phyloP scores from a whole-genome alignment of 2,888 invertebrate species.

The Oxystoma pomonae region DNA sequence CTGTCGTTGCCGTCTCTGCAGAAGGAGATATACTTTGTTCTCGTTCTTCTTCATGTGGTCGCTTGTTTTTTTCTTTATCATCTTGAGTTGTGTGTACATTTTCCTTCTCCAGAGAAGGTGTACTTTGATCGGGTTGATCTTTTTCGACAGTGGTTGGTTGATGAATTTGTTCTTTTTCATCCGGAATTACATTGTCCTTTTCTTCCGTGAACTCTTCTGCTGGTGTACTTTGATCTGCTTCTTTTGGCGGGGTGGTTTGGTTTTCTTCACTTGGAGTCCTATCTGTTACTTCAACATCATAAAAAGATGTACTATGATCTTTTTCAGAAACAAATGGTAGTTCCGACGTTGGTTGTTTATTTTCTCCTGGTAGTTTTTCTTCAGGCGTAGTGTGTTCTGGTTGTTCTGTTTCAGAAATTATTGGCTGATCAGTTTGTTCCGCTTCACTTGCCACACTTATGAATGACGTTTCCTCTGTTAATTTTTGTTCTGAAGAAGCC shows the following conservation, averaged over 20 bases:
- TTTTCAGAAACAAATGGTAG: too few species aligned
- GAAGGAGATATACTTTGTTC: background rate
- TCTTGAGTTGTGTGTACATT: conserved; percentile 37
- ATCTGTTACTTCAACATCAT: too few species aligned
- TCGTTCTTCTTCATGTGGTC: conserved; percentile 19
- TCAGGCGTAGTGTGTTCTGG: background rate
- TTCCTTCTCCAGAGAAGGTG: too few species aligned
- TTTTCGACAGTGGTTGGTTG: conserved; percentile 1
- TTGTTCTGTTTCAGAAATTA: background rate
- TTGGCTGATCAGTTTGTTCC: background rate
- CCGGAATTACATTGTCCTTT: background rate
- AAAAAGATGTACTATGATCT: too few species aligned
- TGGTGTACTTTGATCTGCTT: conserved; percentile 3
- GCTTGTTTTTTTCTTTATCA: background rate
- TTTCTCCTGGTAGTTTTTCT: too few species aligned
- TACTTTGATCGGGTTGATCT: background rate
- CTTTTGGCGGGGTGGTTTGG: background rate
- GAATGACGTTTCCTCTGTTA: background rate
- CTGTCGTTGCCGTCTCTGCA: background rate
- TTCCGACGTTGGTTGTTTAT: too few species aligned
- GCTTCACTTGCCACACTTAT: background rate
- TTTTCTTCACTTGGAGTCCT: conserved; percentile 5
- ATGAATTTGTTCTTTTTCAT: background rate
- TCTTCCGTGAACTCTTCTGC: background rate
- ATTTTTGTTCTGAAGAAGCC: background rate